Evolutionary conservation across 2,113 vertebrate species (phyloP).

Genomic region (Zingel zingel): DNA sequence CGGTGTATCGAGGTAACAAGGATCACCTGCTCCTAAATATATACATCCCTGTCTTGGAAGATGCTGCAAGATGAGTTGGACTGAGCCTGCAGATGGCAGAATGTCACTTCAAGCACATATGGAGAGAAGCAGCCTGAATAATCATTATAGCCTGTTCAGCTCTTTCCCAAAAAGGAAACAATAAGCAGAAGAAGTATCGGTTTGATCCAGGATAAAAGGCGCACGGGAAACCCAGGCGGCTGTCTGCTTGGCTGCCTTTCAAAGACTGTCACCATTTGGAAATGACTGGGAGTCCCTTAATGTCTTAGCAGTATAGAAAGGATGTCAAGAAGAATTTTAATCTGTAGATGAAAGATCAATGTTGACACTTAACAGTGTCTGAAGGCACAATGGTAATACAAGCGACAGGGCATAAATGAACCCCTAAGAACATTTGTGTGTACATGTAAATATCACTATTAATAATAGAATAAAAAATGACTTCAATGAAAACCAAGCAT

Average conservation of each 20-base stretch:
- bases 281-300: constrained; percentile 67
- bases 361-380: constrained; percentile 36
- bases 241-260: constrained; percentile 63
- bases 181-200: constrained; percentile 42
- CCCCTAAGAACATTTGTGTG: not conserved
- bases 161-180: constrained; percentile 51
- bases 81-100: constrained; percentile 21
- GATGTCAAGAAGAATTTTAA: constrained; percentile 59
- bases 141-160: constrained; percentile 63
- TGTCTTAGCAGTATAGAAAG: constrained; percentile 57
- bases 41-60: constrained; percentile 48
- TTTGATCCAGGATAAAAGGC: constrained; percentile 68
- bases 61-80: constrained; percentile 34
- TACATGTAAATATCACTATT: not conserved
- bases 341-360: constrained; percentile 28
- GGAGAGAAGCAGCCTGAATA: constrained; percentile 49
- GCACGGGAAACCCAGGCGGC: constrained; percentile 49
- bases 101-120: constrained; percentile 59
- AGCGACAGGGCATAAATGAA: constrained; percentile 33
- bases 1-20: constrained; percentile 12
- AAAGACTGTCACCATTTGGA: constrained; percentile 46
- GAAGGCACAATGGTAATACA: constrained; percentile 18
- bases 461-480: too few relatives aligned
- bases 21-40: constrained; percentile 51
- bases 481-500: not conserved